phyloP scores from a whole-genome alignment of 2,888 invertebrate genomes.

The Drosophila birchii region DNA sequence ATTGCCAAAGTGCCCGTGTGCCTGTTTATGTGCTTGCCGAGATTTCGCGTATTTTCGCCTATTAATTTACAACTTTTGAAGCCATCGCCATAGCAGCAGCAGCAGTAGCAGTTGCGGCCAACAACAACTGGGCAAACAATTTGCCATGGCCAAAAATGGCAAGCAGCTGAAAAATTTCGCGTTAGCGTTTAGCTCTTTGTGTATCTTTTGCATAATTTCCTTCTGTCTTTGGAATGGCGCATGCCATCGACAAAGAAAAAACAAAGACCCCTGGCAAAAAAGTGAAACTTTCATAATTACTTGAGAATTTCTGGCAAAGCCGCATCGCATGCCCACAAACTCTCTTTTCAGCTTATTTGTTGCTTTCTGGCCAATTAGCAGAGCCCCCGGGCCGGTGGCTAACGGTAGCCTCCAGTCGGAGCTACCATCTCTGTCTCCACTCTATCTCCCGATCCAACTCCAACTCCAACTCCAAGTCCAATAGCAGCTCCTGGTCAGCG shows the following conservation, averaged over 20 bases:
- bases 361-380: constrained; percentile 74
- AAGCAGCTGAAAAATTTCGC: constrained; percentile 57
- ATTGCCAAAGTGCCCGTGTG: constrained; percentile 46
- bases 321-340: constrained; percentile 38
- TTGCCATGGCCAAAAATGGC: constrained; percentile 64
- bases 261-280: constrained; percentile 50
- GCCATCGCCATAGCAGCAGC: constrained; percentile 48
- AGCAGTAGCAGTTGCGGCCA: constrained; percentile 1
- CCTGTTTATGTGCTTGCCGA: constrained; percentile 32
- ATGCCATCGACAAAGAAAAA: constrained; percentile 39
- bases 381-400: constrained; percentile 56
- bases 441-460: constrained; percentile 11
- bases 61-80: constrained; percentile 76
- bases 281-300: constrained; percentile 70
- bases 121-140: constrained; percentile 54
- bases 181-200: constrained; percentile 46
- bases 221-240: constrained; percentile 53
- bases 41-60: constrained; percentile 73
- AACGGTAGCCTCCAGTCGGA: constrained; percentile 60
- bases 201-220: constrained; percentile 68
- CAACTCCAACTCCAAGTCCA: not conserved
- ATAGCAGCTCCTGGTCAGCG: constrained; percentile 26
- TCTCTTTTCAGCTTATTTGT: constrained; percentile 45
- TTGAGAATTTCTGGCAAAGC: constrained; percentile 67
- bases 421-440: constrained; percentile 43